Conservation (phyloP, 2,797 vertebrate species). For the Anguilla pacifica region DNA sequence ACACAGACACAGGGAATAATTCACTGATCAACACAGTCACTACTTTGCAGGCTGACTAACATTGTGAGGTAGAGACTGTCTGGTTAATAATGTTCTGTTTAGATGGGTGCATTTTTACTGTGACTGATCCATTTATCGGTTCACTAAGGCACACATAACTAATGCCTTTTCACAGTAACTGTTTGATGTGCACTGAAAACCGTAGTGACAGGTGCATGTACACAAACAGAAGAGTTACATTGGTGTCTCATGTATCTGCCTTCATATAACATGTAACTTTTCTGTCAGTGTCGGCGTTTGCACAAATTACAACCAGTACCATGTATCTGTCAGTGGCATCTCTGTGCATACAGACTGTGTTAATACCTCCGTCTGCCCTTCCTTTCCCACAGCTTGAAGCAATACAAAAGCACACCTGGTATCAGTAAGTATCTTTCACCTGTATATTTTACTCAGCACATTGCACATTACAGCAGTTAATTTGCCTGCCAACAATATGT, state of each 20-base stretch:
- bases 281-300: slow-evolving; percentile 16
- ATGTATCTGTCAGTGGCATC: slow-evolving; percentile 55
- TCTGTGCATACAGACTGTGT: slow-evolving; percentile 60
- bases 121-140: not conserved
- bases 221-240: slow-evolving; percentile 18
- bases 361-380: slow-evolving; percentile 56
- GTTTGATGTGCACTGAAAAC: slow-evolving; percentile 6
- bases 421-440: slow-evolving; percentile 80
- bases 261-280: slow-evolving; percentile 13
- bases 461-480: not conserved
- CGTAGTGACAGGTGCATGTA: not conserved
- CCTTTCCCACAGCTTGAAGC: slow-evolving; percentile 79
- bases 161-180: slow-evolving; percentile 12
- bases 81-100: not conserved
- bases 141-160: not conserved
- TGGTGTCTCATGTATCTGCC: not conserved
- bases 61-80: not conserved
- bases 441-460: not conserved
- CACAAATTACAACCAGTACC: slow-evolving; percentile 37
- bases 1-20: not conserved
- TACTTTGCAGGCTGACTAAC: not conserved
- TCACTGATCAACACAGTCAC: not conserved
- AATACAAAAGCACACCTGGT: slow-evolving; percentile 94
- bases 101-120: not conserved
- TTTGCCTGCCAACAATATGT: not conserved